A percentile compares a stretch with the other conserved stretches of the same genome.
These are phyloP conservation scores for Lophotis ruficrista DNA, from an alignment of 2,113 vertebrate genomes.

Conservation along the genomic window DNA sequence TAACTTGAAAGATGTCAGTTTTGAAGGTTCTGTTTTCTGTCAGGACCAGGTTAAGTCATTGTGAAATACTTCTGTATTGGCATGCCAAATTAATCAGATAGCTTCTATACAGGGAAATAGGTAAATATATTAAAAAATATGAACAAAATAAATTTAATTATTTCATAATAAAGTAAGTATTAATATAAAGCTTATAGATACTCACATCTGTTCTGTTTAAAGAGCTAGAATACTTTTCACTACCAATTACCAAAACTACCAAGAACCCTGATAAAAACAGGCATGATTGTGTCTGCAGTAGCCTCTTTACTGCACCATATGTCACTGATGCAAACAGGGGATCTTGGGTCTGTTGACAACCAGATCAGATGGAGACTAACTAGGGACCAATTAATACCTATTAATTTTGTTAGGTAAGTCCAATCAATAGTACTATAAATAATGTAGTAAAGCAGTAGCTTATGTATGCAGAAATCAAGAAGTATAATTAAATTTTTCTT, in stretches of 20 bases:
- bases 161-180: background rate
- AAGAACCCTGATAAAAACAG: background rate
- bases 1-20: background rate
- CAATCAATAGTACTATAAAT: background rate
- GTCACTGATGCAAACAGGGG: background rate
- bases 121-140: background rate
- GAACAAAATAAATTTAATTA: too few relatives aligned
- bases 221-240: background rate
- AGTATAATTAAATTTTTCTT: background rate
- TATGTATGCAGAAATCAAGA: background rate
- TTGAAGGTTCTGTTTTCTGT: background rate
- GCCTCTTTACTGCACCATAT: background rate
- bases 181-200: background rate
- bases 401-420: background rate
- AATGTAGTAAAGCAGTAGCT: background rate
- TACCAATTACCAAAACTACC: background rate
- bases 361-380: background rate
- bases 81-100: background rate
- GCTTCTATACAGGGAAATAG: background rate
- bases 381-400: background rate
- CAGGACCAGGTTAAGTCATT: background rate
- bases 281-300: background rate
- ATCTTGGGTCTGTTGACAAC: background rate
- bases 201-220: background rate
- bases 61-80: background rate